Conservation (phyloP, 2,113 vertebrate species). For the Mixornis gularis region DNA sequence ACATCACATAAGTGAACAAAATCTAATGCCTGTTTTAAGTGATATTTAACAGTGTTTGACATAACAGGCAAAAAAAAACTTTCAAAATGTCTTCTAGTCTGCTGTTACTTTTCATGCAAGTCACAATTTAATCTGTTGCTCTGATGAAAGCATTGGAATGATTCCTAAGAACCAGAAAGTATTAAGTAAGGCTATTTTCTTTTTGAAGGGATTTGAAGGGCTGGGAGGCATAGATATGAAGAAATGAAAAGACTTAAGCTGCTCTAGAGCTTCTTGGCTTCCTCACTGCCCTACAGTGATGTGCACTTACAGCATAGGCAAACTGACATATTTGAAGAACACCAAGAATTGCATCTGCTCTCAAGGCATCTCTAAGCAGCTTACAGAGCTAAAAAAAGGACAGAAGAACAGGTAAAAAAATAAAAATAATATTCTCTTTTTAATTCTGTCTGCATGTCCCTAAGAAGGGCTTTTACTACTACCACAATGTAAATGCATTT, state of each 20-base stretch:
- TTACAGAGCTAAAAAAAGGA: not conserved
- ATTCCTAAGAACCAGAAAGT: not conserved
- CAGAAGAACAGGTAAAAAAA: not conserved
- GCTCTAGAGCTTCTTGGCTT: not conserved
- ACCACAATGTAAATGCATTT: not conserved
- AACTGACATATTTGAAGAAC: not conserved
- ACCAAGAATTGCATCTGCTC: not conserved
- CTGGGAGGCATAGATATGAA: not conserved
- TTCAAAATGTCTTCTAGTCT: not conserved
- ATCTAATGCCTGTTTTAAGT: not conserved
- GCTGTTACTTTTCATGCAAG: not conserved
- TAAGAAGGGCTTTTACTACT: not conserved
- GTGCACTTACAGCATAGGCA: not conserved
- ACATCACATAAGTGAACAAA: not conserved
- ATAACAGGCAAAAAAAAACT: not conserved
- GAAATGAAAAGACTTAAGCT: not conserved
- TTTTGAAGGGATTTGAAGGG: not conserved
- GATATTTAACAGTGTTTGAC: not conserved
- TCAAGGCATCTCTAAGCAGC: not conserved
- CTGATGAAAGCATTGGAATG: not conserved
- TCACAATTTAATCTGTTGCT: not conserved
- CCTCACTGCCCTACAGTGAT: not conserved
- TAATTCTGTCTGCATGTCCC: not conserved
- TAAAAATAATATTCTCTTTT: not conserved
- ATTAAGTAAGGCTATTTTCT: not conserved